Evolutionary conservation across 2,888 invertebrate species (phyloP), one percentile per base, ranked within the genome.

Genomic region (Scaptomyza tumidula): DNA sequence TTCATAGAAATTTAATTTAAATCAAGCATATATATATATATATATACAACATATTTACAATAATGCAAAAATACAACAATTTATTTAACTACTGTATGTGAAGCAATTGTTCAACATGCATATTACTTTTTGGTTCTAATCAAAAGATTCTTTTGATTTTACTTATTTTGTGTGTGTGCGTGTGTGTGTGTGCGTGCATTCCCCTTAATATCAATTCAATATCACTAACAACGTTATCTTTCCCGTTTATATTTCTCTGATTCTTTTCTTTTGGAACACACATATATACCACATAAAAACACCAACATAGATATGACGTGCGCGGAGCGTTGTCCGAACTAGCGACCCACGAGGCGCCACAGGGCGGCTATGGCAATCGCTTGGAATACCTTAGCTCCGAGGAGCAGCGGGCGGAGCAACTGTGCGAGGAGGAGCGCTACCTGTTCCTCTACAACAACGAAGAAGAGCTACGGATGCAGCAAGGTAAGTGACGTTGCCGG

Each of bases 381-480:
- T 92, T 92, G 71, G 94, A 93, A 83, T 94, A 94, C 87, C 93
- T 96, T 57, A 95, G 95, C 48, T 94, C 94, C 79, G 95, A 95
- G 49, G 97, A 97, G 91, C 93, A 94, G 78, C 95, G 95, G 69
- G 95, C 98, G 76, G 99, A 99, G 92, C 95, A 96, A 89, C 93
- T 97, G 59, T 98, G 98, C 92, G 98, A 99, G 91, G 97, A 98
- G 91, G 99, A 99, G 93, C 94, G 99, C 49, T 99, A 98, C 93
- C 93, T 96, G 68, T 98, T 90, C 19, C 94, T 99, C 50, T 95
- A 96, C 89, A 96, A 95, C 64, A 97, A 98, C 92, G 96, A 98
- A 88, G 96, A 96, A 90, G 97, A 98, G 90, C 97, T 97, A 89
- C 95, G 95, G 75, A 94, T 97, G 93, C 97, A 97, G 92, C 97